Evolutionary conservation across 2,113 vertebrate genomes (phyloP).

Genomic region (Daubentonia madagascariensis): DNA sequence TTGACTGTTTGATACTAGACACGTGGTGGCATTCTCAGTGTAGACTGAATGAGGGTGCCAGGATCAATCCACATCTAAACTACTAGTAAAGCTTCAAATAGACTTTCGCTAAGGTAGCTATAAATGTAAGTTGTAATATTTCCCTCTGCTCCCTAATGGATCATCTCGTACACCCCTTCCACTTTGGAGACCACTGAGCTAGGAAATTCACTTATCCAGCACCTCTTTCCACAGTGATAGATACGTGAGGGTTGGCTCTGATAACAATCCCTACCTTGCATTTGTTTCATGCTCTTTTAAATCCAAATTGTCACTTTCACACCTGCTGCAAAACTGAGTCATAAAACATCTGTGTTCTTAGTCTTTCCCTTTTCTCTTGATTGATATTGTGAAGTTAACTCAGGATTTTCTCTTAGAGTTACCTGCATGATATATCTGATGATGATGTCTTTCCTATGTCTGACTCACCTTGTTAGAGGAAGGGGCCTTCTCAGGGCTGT

Average conservation of each 20-base stretch:
- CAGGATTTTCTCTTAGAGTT: background rate
- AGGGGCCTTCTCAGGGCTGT: background rate
- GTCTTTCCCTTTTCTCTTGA: background rate
- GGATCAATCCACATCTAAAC: background rate
- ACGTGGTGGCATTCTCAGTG: background rate
- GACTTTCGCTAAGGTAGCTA: background rate
- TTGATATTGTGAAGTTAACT: background rate
- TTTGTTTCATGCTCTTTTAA: constrained; percentile 42
- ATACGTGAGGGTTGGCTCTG: background rate
- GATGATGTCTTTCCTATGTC: background rate
- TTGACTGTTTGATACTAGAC: background rate
- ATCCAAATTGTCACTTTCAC: constrained; percentile 28
- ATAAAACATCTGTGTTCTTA: background rate
- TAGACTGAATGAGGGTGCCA: background rate
- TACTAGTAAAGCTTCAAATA: background rate
- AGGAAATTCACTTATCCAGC: background rate
- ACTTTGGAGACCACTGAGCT: background rate
- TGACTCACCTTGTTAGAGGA: background rate
- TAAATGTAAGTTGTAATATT: background rate
- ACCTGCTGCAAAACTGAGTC: constrained; percentile 17
- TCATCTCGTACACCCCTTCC: background rate
- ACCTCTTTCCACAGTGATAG: background rate
- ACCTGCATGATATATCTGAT: background rate
- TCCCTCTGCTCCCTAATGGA: background rate
- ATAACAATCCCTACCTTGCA: background rate